These are phyloP conservation scores for Microcebus ravelobensis DNA, from an alignment of 2,113 vertebrate genomes.

Conservation along the genomic window DNA sequence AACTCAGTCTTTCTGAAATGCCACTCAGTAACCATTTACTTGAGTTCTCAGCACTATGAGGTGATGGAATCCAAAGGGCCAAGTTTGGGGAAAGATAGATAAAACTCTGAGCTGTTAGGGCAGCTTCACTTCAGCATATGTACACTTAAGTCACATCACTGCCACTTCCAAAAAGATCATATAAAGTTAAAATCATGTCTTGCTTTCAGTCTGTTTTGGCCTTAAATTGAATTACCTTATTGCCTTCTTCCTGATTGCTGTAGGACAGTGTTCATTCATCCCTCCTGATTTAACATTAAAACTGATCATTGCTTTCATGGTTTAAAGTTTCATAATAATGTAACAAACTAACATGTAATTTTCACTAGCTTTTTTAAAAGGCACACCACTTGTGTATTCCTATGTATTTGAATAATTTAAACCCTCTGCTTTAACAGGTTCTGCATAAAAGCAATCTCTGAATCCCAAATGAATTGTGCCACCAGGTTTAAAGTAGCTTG, in stretches of 20 bases:
- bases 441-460: slow-evolving; percentile 45
- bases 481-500: slow-evolving; percentile 43
- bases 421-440: slow-evolving; percentile 36
- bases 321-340: background rate
- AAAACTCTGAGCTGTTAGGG: no score
- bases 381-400: background rate
- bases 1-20: background rate
- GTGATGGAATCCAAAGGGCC: background rate
- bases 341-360: background rate
- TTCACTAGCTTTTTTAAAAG: background rate
- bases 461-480: slow-evolving; percentile 1
- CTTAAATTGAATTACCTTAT: background rate
- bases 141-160: background rate
- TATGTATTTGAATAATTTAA: background rate
- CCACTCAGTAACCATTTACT: background rate
- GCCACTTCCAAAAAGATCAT: background rate
- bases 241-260: background rate
- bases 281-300: background rate
- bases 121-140: background rate
- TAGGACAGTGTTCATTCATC: background rate
- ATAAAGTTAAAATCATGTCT: background rate
- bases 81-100: background rate
- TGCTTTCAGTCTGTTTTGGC: background rate
- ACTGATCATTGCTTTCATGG: background rate
- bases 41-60: background rate